Evolutionary conservation across 2,888 invertebrate species (phyloP), one percentile per base, ranked within the genome.

Genomic region (Thumatha senex): DNA sequence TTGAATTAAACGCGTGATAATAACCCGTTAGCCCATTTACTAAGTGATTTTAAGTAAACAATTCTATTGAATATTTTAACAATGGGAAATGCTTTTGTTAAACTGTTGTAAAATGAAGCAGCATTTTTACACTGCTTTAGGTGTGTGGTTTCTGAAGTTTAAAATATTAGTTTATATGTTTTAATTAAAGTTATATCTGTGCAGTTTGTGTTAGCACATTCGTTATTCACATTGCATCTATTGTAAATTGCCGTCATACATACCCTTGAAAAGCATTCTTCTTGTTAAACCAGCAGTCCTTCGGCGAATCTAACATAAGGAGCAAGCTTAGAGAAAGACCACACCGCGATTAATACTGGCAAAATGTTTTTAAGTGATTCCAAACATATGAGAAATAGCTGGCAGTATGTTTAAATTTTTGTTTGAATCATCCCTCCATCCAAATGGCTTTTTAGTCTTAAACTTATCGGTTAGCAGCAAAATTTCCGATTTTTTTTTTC

Each of bases 251-350:
- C 51, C 51, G 46, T 44, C 54, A 67, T 64, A 68, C 67, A 67
- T 58, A 63, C 62, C 70, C 67, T 63, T 65, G 51, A 58, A 53
- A 66, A 59, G 59, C 62, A 49, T 44, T 56, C 56, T 54, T 67
- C 56, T 60, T 56, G 52, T 48, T 53, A 64, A 62, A 57, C 58
- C 63, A 60, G 57, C 57, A 54, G 48, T 54, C 50, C 66, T 52
- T 56, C 48, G 49, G 48, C 59, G 56, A 56, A 64, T 55, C 62
- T 66, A 64, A 42, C 55, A 52, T 76, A 66, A 78, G 63, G 70
- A 76, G 76, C 74, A 81, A 82, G 82, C 82, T 61, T 70, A 77
- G 50, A 43, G 7, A 11, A 45, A 45, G 35, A 30, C 15, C 14
- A 12, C 30, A 45, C 30, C 35, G 13, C 29, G 36, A 45, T 58